These are phyloP conservation scores for Pteropus rufus DNA, from an alignment of 2,797 vertebrate genomes.

Conservation along the genomic window DNA sequence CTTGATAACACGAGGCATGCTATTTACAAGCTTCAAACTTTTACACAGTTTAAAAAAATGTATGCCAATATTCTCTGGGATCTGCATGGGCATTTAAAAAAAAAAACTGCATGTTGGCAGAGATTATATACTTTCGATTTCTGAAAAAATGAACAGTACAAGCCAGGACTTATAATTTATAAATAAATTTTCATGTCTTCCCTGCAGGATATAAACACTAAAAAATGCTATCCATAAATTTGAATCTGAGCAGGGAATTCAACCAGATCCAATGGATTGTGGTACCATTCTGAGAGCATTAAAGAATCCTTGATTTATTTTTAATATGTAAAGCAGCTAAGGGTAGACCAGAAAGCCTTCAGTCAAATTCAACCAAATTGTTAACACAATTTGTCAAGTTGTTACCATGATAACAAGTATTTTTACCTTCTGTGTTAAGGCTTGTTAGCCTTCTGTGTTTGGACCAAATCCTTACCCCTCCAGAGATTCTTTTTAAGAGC, in stretches of 20 bases:
- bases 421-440: background rate
- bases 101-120: conserved; percentile 47
- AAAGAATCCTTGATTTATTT: background rate
- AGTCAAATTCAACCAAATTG: conserved; percentile 7
- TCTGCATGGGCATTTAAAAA: background rate
- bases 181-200: conserved; percentile 70
- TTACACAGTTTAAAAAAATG: background rate
- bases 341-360: background rate
- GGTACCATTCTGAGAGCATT: background rate
- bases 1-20: background rate
- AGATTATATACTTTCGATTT: conserved; percentile 63
- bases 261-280: conserved; percentile 30
- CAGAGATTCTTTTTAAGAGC: background rate
- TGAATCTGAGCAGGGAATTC: conserved; percentile 53
- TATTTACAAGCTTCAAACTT: conserved; percentile 43
- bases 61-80: conserved; percentile 45
- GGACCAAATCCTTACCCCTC: background rate
- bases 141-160: conserved; percentile 58
- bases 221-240: conserved; percentile 52
- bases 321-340: background rate
- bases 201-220: conserved; percentile 61
- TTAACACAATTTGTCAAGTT: background rate
- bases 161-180: conserved; percentile 67
- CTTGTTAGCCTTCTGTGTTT: background rate
- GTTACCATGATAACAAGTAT: background rate